Base-by-base conservation (phyloP, 2,113 vertebrate genomes). In the Dicentrarchus labrax region DNA sequence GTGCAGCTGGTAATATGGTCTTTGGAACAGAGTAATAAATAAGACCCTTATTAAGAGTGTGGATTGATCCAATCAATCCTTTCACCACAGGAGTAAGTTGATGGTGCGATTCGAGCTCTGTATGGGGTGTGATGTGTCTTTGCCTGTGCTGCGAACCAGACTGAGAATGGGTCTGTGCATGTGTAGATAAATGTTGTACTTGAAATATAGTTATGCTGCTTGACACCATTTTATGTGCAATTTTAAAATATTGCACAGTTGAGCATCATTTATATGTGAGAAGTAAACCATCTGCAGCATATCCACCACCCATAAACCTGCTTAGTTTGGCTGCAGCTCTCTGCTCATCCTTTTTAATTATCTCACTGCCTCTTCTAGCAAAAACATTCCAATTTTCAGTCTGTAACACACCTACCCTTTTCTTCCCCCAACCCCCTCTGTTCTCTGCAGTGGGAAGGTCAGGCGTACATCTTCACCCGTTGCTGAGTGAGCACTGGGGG, bases 11-110 rank as follows among this genome's bases (percentile, higher is more conserved):
- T 64, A 60, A 83, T 78, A 61, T 75, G 48, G 75, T 86, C 80
- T 83, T 71, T 64, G 74, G 70, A 83, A 80, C 38, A 48, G 57
- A 86, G 69, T 70, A 82, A 90, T 85, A 92, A 90, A 93, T 90
- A 83, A 85, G 71, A 85, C 82, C 72, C 90, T 88, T 88, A 89
- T 90, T 90, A 89, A 78, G 83, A 73, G 83, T 54, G 68, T 70
- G 80, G 88, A 92, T 91, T 90, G 90, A 95, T 90, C 86, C 84
- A 87, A 86, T 93, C 85, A 82, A 90, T 93, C 82, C 76, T 61
- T 82, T 84, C 90, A 78, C 83, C 56, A 13, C 88, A 88, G 88
- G 87, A 90, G 85, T 80, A 65, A 62, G 89, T 48, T 87, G 83
- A 89, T 84, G 72, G 76, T 64, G 79, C 53, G 45, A 89, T 83